Percentiles rank a stretch among this genome's conserved stretches.
Conservation (phyloP, 2,888 invertebrate genomes). For the Brenthis hecate region DNA sequence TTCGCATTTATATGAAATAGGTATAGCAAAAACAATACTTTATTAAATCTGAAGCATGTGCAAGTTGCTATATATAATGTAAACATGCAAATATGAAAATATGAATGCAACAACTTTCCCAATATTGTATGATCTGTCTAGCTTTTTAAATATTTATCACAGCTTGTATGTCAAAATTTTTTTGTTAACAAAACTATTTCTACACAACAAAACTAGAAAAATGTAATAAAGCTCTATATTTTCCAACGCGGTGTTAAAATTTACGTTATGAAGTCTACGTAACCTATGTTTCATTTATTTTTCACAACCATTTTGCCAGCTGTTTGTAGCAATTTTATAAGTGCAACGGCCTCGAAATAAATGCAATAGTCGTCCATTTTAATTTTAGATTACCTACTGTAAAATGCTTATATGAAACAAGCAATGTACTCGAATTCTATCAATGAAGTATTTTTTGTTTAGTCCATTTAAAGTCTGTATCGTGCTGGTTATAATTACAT, state of each 20-base stretch:
- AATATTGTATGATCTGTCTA: too few relatives aligned
- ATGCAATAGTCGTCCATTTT: background rate
- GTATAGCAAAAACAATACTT: too few relatives aligned
- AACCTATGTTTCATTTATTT: conserved; percentile 18
- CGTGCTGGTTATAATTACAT: too few relatives aligned
- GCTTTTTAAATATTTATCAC: conserved; percentile 1
- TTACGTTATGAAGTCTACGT: conserved; percentile 1
- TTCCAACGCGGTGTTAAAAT: conserved; percentile 4
- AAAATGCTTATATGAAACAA: background rate
- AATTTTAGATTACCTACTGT: background rate
- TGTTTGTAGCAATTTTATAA: conserved; percentile 13
- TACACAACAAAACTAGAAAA: conserved; percentile 8
- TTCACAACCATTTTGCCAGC: conserved; percentile 11
- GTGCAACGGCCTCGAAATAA: conserved; percentile 1
- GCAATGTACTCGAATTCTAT: too few relatives aligned
- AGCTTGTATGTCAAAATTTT: background rate
- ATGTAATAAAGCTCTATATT: conserved; percentile 4
- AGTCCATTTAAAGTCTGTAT: too few relatives aligned
- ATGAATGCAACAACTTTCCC: too few relatives aligned
- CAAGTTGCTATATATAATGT: too few relatives aligned
- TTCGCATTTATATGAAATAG: too few relatives aligned
- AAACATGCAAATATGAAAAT: too few relatives aligned
- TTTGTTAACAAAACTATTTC: background rate
- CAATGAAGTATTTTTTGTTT: too few relatives aligned
- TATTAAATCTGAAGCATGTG: too few relatives aligned